Percentiles rank a stretch among this genome's conserved stretches.
Evolutionary conservation across 2,888 invertebrate genomes (phyloP).

Genomic region (Ichneumoninae sp.): DNA sequence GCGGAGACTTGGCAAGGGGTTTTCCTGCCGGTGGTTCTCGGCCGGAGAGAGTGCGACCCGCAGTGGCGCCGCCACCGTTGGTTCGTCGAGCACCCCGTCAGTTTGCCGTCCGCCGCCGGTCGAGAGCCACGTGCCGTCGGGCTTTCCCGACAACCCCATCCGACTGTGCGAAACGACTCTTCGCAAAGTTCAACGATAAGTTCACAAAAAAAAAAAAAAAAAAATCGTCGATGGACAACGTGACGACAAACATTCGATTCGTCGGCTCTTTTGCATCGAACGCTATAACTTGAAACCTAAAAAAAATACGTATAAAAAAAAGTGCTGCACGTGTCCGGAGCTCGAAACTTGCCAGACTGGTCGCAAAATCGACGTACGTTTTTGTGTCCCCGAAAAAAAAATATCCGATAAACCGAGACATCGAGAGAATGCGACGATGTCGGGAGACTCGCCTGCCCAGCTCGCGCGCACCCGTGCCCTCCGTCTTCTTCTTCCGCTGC

Average conservation of each 20-base stretch:
- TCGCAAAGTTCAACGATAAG: slow-evolving; percentile 23
- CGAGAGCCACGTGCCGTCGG: slow-evolving; percentile 77
- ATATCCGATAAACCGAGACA: background rate
- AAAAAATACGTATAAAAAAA: background rate
- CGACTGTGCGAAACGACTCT: slow-evolving; percentile 26
- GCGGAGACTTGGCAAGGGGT: slow-evolving; percentile 46
- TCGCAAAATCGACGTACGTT: background rate
- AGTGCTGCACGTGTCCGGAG: slow-evolving; percentile 10
- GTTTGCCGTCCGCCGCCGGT: slow-evolving; percentile 81
- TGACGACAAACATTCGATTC: slow-evolving; percentile 20
- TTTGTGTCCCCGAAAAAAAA: background rate
- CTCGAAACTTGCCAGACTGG: background rate
- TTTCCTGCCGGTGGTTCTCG: slow-evolving; percentile 39
- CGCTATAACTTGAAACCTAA: slow-evolving; percentile 7
- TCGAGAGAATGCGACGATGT: slow-evolving; percentile 54
- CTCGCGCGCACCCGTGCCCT: slow-evolving; percentile 13
- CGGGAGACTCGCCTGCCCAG: slow-evolving; percentile 14
- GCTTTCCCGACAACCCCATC: slow-evolving; percentile 40
- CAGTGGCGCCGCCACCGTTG: slow-evolving; percentile 76
- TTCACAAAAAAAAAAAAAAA: background rate
- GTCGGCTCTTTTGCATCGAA: slow-evolving; percentile 9
- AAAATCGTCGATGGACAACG: slow-evolving; percentile 37
- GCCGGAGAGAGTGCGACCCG: slow-evolving; percentile 75
- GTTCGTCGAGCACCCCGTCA: slow-evolving; percentile 71
- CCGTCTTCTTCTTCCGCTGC: slow-evolving; percentile 26